Evolutionary conservation across 2,113 vertebrate species (phyloP).

Genomic region (Gnathonemus longibarbis): DNA sequence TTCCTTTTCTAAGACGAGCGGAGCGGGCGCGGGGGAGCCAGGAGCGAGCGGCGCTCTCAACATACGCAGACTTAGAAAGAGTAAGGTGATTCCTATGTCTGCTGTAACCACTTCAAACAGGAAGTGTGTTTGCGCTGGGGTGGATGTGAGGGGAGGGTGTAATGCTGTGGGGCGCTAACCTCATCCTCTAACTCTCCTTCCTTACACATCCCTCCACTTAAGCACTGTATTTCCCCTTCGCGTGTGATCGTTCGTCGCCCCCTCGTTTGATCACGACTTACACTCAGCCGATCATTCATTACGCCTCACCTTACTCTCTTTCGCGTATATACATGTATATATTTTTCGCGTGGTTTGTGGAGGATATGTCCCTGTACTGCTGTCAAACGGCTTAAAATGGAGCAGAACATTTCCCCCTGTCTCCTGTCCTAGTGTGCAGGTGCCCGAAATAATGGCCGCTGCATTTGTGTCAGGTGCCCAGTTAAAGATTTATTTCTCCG

Average conservation of each 20-base stretch:
- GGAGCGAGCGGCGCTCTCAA: constrained; percentile 15
- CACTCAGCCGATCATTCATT: not conserved
- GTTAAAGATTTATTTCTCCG: not conserved
- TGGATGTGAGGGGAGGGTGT: not conserved
- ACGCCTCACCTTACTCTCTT: not conserved
- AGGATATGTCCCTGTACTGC: not conserved
- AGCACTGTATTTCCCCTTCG: constrained; percentile 16
- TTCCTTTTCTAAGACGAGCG: constrained; percentile 9
- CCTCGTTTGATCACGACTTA: not conserved
- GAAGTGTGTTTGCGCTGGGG: constrained; percentile 14
- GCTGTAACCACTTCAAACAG: constrained; percentile 53
- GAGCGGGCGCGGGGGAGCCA: not conserved
- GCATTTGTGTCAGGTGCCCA: not conserved
- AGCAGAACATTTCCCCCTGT: not conserved
- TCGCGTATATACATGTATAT: not conserved
- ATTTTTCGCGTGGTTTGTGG: not conserved
- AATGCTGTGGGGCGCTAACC: constrained; percentile 8
- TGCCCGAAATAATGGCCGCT: constrained; percentile 1
- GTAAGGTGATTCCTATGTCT: constrained; percentile 48
- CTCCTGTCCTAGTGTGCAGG: not conserved
- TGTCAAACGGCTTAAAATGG: not conserved
- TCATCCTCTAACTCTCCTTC: constrained; percentile 9
- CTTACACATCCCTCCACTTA: constrained; percentile 1
- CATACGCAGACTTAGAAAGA: constrained; percentile 31
- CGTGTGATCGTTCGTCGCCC: not conserved